Evolutionary conservation across 2,113 vertebrate genomes (phyloP), one percentile per base, ranked within the genome.

Genomic region (Recurvirostra avosetta): DNA sequence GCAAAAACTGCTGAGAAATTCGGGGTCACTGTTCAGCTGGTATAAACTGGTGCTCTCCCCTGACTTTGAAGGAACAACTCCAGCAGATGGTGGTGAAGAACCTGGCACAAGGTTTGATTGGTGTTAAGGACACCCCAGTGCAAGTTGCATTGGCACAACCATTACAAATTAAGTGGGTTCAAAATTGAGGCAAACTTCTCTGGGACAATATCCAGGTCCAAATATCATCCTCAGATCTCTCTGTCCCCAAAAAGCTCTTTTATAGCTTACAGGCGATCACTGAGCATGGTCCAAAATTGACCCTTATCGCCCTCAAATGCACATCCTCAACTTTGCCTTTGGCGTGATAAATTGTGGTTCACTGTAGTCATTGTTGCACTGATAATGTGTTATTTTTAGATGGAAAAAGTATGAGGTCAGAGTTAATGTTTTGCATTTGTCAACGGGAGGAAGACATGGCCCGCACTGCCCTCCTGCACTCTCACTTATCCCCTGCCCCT

Each of bases 391-490:
- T 94, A 53, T 89, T 89, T 91, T 92, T 61, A 91, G 83, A 70
- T 11, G 70, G 87, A 68, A 78, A 40, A 95, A 62, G 50, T 40
- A 67, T 38, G 86, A 81, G 94, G 80, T 89, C 89, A 76, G 75
- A 91, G 93, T 76, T 40, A 62, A 92, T 76, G 88, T 83, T 95
- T 90, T 96, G 85, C 70, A 80, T 90, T 79, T 92, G 73, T 86
- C 66, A 85, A 18, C 0, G 0, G 68, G 88, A 94, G 71, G 87
- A 66, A 91, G 87, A 61, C 25, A 1, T 36, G 58, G 74, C 66
- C 84, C 0, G 0, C 0, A 0, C 34, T 79, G 92, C 58, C 90
- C 89, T 75, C 43, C 89, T 90, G 87, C 50, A 30, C 92, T 79
- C 77, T 68, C 27, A 22, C 90, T 93, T 78, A 67, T 82, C 75